Percentiles rank a stretch among this genome's conserved stretches.
phyloP scores from a whole-genome alignment of 2,888 invertebrate genomes.

The Tetragonula carbonaria region DNA sequence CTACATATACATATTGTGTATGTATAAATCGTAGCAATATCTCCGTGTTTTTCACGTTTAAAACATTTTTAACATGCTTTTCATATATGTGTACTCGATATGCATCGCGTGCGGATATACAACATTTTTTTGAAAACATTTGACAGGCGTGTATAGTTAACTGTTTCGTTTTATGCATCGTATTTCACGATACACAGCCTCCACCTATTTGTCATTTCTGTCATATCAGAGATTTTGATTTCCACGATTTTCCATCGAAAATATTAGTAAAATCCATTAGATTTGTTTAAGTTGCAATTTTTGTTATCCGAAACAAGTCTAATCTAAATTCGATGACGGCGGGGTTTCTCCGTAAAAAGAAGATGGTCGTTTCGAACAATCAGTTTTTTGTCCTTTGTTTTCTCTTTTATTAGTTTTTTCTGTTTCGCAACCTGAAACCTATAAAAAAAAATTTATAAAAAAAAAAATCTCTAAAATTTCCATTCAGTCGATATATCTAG shows the following conservation, averaged over 20 bases:
- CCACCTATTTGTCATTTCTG: background rate
- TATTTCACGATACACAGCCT: background rate
- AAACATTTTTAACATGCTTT: background rate
- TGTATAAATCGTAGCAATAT: too few species aligned
- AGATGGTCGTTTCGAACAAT: background rate
- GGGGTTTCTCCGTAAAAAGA: background rate
- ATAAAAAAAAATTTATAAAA: too few species aligned
- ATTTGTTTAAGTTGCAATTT: background rate
- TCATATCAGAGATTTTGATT: background rate
- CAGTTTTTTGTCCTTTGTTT: background rate
- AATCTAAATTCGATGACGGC: too few species aligned
- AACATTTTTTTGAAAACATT: slow-evolving; percentile 1
- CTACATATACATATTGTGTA: too few species aligned
- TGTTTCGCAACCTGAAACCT: too few species aligned
- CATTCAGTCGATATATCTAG: too few species aligned
- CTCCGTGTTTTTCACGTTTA: too few species aligned
- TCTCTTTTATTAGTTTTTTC: too few species aligned
- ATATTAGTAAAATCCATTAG: background rate
- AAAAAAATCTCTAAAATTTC: too few species aligned
- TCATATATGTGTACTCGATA: background rate
- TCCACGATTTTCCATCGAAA: background rate
- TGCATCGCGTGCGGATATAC: background rate
- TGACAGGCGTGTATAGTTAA: background rate
- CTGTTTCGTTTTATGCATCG: background rate
- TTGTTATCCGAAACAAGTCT: background rate